A percentile compares a stretch with the other conserved stretches of the same genome.
Conservation (phyloP, 2,113 vertebrate genomes). For the Cnemophilus loriae region DNA sequence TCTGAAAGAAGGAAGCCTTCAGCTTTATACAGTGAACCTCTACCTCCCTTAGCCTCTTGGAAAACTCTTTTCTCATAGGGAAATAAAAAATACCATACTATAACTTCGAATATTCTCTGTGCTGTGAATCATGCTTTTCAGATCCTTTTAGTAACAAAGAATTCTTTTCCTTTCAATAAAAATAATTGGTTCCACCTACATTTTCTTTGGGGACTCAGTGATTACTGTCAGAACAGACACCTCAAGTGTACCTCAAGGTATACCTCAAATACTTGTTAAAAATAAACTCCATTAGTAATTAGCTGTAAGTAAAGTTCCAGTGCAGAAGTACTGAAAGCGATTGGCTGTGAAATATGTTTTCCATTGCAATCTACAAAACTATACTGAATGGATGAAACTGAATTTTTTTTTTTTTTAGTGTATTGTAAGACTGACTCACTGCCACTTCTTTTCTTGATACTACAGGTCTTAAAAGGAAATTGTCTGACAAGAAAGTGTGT, state of each 20-base stretch:
- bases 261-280: not conserved
- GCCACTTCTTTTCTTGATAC: not conserved
- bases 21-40: not conserved
- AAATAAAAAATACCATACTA: not conserved
- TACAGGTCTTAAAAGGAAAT: not conserved
- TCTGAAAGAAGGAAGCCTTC: not conserved
- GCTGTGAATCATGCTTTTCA: not conserved
- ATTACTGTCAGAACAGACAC: not conserved
- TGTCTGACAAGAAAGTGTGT: not conserved
- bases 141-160: not conserved
- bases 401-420: not conserved
- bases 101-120: not conserved
- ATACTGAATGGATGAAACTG: not conserved
- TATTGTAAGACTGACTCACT: not conserved
- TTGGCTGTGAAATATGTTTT: not conserved
- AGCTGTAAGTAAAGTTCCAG: not conserved
- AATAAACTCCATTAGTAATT: not conserved
- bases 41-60: not conserved
- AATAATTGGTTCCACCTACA: not conserved
- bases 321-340: not conserved
- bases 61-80: not conserved
- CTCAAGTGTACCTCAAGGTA: not conserved
- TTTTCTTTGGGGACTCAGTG: not conserved
- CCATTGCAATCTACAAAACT: not conserved
- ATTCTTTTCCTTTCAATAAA: not conserved